A percentile compares a stretch with the other conserved stretches of the same genome.
Evolutionary conservation across 2,113 vertebrate genomes (phyloP).

Genomic region (Erythrolamprus reginae): DNA sequence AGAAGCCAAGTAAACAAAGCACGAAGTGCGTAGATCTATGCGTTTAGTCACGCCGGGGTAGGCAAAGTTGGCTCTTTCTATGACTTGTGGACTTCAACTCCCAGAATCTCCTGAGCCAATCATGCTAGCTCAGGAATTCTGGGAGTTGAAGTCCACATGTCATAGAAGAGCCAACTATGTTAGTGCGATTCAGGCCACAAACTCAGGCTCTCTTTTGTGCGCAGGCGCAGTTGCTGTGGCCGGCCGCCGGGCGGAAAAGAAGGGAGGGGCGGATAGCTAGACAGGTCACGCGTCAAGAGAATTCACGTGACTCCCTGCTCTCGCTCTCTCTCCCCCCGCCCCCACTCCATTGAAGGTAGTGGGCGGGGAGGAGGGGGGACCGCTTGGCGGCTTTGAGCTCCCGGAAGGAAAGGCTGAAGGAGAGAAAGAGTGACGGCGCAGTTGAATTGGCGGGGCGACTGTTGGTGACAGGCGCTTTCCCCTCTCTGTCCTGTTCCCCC

Average conservation of each 20-base stretch:
- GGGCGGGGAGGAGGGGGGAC: neutral
- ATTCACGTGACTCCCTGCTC: neutral
- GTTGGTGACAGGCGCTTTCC: neutral
- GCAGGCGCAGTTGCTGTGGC: neutral
- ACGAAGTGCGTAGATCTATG: neutral
- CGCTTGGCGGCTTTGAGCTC: too few relatives aligned
- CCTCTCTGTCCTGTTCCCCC: constrained; percentile 2
- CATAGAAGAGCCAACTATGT: too few relatives aligned
- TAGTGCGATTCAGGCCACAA: too few relatives aligned
- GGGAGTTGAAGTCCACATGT: too few relatives aligned
- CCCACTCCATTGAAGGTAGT: neutral
- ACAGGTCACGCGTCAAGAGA: neutral
- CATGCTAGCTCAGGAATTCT: too few relatives aligned
- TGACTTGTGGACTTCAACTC: too few relatives aligned
- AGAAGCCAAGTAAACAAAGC: neutral
- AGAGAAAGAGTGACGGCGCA: neutral
- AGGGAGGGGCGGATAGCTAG: neutral
- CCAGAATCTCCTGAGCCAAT: too few relatives aligned
- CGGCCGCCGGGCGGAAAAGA: neutral
- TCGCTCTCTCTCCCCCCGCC: neutral
- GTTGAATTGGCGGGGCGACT: neutral
- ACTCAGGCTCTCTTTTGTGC: neutral
- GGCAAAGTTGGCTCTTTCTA: too few relatives aligned
- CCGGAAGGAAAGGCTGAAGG: neutral
- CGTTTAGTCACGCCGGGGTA: too few relatives aligned